Evolutionary conservation across 1,140 invertebrate species (phyloP).

Genomic region (Brachionus koreanus): DNA sequence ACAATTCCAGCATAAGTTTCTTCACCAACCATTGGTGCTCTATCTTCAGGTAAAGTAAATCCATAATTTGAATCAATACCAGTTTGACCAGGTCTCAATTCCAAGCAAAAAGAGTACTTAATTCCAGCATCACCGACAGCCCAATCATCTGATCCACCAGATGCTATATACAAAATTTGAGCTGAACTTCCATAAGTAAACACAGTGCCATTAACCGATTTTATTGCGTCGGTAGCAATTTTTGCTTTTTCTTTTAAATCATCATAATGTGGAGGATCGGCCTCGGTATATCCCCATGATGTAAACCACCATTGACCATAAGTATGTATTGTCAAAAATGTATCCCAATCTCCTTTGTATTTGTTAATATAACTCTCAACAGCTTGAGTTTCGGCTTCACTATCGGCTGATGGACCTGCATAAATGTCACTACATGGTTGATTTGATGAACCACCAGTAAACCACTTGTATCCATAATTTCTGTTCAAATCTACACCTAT

Average conservation of each 20-base stretch:
- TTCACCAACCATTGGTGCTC: constrained; percentile 28
- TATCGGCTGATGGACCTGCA: constrained; percentile 25
- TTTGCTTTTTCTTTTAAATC: constrained; percentile 1
- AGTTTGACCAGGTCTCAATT: constrained; percentile 45
- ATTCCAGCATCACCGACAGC: constrained; percentile 45
- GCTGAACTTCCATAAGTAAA: constrained; percentile 31
- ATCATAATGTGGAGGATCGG: constrained; percentile 32
- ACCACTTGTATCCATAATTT: constrained; percentile 36
- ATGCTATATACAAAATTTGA: constrained; percentile 40
- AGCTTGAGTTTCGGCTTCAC: constrained; percentile 35
- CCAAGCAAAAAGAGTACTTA: constrained; percentile 47
- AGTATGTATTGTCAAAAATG: constrained; percentile 44
- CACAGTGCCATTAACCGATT: constrained; percentile 14
- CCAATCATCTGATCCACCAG: constrained; percentile 49
- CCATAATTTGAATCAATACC: constrained; percentile 28
- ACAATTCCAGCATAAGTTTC: constrained; percentile 19
- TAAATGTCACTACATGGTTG: constrained; percentile 45
- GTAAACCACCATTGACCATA: constrained; percentile 44
- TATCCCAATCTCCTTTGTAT: background rate
- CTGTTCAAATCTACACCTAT: constrained; percentile 37
- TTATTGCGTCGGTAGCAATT: constrained; percentile 18
- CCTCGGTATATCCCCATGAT: constrained; percentile 42
- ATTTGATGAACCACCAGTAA: constrained; percentile 42
- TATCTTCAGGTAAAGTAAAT: constrained; percentile 39
- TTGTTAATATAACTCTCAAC: constrained; percentile 17